Conservation (phyloP, 2,113 vertebrate species). For the Nyctibius bracteatus region DNA sequence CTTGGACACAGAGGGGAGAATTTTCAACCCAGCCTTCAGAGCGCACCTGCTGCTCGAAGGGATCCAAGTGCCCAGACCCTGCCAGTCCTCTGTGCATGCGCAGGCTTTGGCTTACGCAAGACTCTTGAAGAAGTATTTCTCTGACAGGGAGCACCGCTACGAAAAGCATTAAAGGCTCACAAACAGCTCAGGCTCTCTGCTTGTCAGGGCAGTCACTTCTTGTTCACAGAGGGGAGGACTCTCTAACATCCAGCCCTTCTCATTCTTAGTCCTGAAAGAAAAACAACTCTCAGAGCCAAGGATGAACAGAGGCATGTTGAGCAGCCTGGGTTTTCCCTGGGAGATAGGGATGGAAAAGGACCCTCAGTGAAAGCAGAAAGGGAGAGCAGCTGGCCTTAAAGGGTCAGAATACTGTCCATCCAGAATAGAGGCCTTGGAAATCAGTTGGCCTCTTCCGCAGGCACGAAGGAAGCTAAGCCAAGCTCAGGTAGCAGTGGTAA, state of each 20-base stretch:
- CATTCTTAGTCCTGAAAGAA: background rate
- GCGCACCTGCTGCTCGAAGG: background rate
- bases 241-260: background rate
- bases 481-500: background rate
- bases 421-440: background rate
- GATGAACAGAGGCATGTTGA: background rate
- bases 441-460: background rate
- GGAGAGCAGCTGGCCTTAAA: background rate
- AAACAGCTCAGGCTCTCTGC: background rate
- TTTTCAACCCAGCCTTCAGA: background rate
- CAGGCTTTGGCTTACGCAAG: background rate
- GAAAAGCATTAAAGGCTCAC: background rate
- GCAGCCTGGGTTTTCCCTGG: background rate
- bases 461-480: background rate
- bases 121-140: background rate
- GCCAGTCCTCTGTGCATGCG: background rate
- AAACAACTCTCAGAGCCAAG: background rate
- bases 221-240: background rate
- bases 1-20: background rate
- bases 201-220: background rate
- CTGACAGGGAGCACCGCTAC: background rate
- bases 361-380: background rate
- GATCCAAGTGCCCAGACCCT: background rate
- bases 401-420: background rate
- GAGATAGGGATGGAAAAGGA: background rate